phyloP scores from a whole-genome alignment of 2,797 vertebrate species.

The Iguana delicatissima region DNA sequence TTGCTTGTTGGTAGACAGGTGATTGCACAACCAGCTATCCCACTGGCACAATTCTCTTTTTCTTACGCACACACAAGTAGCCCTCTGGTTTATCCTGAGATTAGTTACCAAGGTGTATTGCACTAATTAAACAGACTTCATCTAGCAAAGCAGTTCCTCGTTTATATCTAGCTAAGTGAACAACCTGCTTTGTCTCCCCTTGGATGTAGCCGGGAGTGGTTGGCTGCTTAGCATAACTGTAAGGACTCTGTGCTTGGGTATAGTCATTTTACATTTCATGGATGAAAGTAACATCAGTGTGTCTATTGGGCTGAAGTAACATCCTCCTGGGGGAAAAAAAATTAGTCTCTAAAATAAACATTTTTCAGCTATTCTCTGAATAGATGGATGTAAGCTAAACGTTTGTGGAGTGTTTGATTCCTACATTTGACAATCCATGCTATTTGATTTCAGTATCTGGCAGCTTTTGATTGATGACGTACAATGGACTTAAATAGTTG shows the following conservation, averaged over 20 bases:
- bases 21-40: not conserved
- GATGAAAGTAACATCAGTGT: not conserved
- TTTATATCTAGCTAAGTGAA: conserved; percentile 52
- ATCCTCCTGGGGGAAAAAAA: too few relatives aligned
- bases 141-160: conserved; percentile 44
- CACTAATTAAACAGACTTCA: conserved; percentile 31
- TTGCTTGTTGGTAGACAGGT: not conserved
- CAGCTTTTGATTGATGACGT: not conserved
- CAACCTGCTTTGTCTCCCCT: conserved; percentile 31
- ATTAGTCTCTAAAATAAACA: not conserved
- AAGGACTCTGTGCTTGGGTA: not conserved
- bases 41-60: fast-evolving
- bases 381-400: not conserved
- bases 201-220: not conserved
- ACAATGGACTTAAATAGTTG: not conserved
- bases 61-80: fast-evolving
- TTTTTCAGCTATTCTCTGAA: not conserved
- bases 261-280: not conserved
- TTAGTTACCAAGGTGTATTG: conserved; percentile 46
- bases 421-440: not conserved
- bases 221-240: not conserved
- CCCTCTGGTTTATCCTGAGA: not conserved
- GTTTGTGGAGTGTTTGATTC: not conserved
- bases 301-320: not conserved
- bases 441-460: not conserved